These are phyloP conservation scores for Melierax canorus DNA, from an alignment of 2,113 vertebrate species.

Conservation along the genomic window DNA sequence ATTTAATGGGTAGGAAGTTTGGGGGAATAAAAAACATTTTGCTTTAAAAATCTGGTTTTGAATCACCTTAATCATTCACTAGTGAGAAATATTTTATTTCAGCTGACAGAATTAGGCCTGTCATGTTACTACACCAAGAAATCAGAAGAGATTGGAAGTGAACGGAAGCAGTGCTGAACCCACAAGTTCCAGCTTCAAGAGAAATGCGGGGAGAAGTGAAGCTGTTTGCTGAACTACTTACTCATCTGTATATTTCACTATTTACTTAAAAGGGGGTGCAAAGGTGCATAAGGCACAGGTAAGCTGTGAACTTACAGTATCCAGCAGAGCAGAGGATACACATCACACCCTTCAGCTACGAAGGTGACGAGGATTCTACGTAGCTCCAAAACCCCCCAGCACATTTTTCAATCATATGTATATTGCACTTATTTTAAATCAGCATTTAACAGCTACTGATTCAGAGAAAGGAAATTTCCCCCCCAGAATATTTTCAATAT, in stretches of 20 bases:
- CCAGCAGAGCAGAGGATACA: neutral
- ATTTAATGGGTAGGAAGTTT: neutral
- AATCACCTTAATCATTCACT: neutral
- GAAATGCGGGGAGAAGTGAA: neutral
- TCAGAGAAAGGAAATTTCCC: neutral
- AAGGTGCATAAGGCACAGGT: neutral
- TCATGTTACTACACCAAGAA: neutral
- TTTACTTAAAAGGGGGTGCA: neutral
- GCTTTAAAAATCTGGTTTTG: neutral
- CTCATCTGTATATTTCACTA: neutral
- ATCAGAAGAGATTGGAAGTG: neutral
- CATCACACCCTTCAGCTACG: neutral
- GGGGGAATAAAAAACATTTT: neutral
- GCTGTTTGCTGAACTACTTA: neutral
- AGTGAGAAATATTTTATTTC: conserved; percentile 19
- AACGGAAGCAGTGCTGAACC: neutral
- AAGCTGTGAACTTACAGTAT: neutral
- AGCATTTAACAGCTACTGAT: neutral
- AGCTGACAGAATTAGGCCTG: conserved; percentile 28
- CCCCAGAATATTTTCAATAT: neutral
- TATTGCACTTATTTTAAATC: neutral
- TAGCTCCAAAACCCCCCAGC: neutral
- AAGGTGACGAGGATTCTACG: neutral
- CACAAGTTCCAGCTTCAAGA: neutral
- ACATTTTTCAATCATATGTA: neutral